Evolutionary conservation across 2,797 vertebrate species (phyloP).

Genomic region (Tympanoctomys barrerae): DNA sequence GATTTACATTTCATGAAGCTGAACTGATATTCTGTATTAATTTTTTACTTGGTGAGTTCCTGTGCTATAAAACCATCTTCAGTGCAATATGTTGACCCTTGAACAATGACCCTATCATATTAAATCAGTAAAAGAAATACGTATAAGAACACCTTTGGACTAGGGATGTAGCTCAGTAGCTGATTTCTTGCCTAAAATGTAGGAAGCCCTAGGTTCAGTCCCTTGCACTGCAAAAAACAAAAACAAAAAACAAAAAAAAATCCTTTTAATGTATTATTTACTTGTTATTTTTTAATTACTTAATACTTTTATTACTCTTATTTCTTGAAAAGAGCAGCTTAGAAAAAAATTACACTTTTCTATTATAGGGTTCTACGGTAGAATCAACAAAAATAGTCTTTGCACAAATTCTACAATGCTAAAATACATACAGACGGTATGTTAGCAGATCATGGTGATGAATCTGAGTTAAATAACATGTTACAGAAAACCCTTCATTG

Average conservation of each 20-base stretch:
- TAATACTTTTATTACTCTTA: neutral
- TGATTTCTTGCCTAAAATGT: neutral
- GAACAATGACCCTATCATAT: neutral
- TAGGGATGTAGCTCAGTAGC: neutral
- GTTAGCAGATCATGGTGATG: conserved; percentile 26
- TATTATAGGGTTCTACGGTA: neutral
- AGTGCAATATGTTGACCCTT: neutral
- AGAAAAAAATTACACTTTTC: conserved; percentile 28
- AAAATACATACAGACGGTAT: neutral
- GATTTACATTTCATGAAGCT: neutral
- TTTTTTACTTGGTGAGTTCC: neutral
- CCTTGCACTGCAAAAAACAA: neutral
- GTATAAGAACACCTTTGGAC: neutral
- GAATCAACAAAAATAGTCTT: conserved; percentile 8
- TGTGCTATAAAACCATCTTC: neutral
- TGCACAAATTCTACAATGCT: neutral
- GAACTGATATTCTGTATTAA: neutral
- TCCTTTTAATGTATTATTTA: conserved; percentile 6
- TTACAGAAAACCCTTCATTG: conserved; percentile 65
- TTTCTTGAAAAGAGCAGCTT: conserved; percentile 41
- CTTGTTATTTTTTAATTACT: neutral
- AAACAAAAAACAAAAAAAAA: neutral
- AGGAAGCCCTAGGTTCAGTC: neutral
- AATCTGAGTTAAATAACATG: conserved; percentile 67
- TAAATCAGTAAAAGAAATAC: conserved; percentile 12